Evolutionary conservation across 2,113 vertebrate genomes (phyloP), one percentile per base, ranked within the genome.

Genomic region (Forbesichthys agassizii): DNA sequence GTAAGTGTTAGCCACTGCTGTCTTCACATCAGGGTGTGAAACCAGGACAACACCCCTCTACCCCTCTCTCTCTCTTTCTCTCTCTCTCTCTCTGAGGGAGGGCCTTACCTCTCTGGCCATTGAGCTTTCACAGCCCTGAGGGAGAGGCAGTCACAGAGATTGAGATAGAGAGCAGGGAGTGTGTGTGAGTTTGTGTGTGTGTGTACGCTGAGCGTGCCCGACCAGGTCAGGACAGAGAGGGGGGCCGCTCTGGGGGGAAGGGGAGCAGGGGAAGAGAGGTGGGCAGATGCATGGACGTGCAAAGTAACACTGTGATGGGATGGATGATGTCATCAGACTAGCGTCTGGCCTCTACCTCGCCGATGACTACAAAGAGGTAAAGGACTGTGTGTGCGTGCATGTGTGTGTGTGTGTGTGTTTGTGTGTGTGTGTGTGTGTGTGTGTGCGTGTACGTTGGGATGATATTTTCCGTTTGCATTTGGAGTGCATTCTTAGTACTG

Each of bases 281-380:
- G 73, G 65, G 58, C 64, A 14, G 54, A 49, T 65, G 84, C 79
- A 81, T 77, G 78, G 77, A 86, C 78, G 76, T 55, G 1, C 62
- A 78, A 68, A 76, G 81, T 76, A 87, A 89, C 82, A 93, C 80
- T 81, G 81, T 91, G 84, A 86, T 88, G 93, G 90, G 85, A 91
- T 92, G 90, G 91, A 94, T 91, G 92, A 94, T 75, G 78, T 96
- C 93, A 95, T 92, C 88, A 47, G 89, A 74, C 92, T 93, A 89
- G 91, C 91, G 53, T 93, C 91, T 65, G 66, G 64, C 51, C 85
- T 93, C n/a, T 89, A 92, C 76, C 72, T 88, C 59, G 91, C 85
- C 77, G 95, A 94, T 52, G 90, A 91, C 93, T 96, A 96, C 89
- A 97, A 94, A 89, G 95, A 96, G 96, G 96, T 98, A 96, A 95